Percentiles rank a stretch among this genome's conserved stretches.
Conservation (phyloP, 2,797 vertebrate species). For the Pseudochirops cupreus region DNA sequence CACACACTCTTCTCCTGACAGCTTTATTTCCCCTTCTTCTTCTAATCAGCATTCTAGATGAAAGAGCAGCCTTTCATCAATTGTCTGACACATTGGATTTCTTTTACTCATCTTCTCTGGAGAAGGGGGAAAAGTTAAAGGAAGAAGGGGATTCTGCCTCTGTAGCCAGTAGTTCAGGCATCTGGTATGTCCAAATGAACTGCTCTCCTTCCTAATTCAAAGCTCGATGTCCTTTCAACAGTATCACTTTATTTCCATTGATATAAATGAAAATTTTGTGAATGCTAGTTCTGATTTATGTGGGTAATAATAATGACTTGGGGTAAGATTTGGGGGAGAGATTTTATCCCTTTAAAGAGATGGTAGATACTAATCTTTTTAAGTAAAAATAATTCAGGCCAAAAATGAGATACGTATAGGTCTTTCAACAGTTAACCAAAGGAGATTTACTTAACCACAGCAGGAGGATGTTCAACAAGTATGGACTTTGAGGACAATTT, state of each 20-base stretch:
- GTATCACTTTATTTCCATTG: not conserved
- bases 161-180: not conserved
- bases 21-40: not conserved
- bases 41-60: not conserved
- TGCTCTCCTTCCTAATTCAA: not conserved
- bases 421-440: not conserved
- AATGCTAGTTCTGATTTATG: not conserved
- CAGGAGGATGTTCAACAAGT: not conserved
- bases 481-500: not conserved
- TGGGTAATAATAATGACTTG: not conserved
- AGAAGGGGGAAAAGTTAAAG: not conserved
- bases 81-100: not conserved
- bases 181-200: not conserved
- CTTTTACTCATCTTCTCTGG: not conserved
- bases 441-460: not conserved
- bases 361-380: not conserved
- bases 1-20: not conserved
- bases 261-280: not conserved
- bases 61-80: not conserved
- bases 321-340: not conserved
- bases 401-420: not conserved
- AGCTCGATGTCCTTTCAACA: not conserved
- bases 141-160: not conserved
- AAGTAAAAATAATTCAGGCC: not conserved
- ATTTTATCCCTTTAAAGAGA: not conserved